Evolutionary conservation across 1,140 invertebrate genomes (phyloP).

Genomic region (Phymastichus coffea): DNA sequence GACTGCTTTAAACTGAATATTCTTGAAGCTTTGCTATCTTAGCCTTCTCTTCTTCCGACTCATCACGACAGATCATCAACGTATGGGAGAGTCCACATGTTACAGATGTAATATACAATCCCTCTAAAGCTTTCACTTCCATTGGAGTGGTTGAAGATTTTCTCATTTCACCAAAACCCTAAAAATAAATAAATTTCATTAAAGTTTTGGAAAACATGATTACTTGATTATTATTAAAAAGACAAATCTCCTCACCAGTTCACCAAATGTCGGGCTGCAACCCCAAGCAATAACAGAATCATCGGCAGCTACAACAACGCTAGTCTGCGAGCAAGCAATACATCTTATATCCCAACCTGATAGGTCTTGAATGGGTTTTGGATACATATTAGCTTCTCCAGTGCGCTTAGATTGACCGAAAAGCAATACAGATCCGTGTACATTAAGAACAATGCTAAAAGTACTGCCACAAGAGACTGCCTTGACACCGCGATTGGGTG

Average conservation of each 20-base stretch:
- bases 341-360: slow-evolving; percentile 86
- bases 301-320: slow-evolving; percentile 85
- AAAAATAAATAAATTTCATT: slow-evolving; percentile 23
- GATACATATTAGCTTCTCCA: slow-evolving; percentile 95
- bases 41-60: slow-evolving; percentile 66
- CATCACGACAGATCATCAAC: slow-evolving; percentile 68
- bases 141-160: slow-evolving; percentile 87
- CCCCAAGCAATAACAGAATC: slow-evolving; percentile 90
- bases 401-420: slow-evolving; percentile 91
- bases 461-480: slow-evolving; percentile 82
- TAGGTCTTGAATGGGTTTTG: slow-evolving; percentile 89
- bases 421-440: slow-evolving; percentile 76
- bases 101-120: slow-evolving; percentile 77
- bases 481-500: slow-evolving; percentile 76
- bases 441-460: slow-evolving; percentile 81
- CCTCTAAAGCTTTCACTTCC: slow-evolving; percentile 82
- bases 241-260: slow-evolving; percentile 68
- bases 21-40: slow-evolving; percentile 64
- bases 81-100: slow-evolving; percentile 84
- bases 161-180: slow-evolving; percentile 86
- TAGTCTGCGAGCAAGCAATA: slow-evolving; percentile 77
- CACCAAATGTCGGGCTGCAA: slow-evolving; percentile 86
- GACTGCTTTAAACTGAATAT: slow-evolving; percentile 52
- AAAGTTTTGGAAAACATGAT: background rate
- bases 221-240: slow-evolving; percentile 8